These are phyloP conservation scores for Stratiomys singularior DNA, from an alignment of 2,888 invertebrate genomes.

Conservation along the genomic window DNA sequence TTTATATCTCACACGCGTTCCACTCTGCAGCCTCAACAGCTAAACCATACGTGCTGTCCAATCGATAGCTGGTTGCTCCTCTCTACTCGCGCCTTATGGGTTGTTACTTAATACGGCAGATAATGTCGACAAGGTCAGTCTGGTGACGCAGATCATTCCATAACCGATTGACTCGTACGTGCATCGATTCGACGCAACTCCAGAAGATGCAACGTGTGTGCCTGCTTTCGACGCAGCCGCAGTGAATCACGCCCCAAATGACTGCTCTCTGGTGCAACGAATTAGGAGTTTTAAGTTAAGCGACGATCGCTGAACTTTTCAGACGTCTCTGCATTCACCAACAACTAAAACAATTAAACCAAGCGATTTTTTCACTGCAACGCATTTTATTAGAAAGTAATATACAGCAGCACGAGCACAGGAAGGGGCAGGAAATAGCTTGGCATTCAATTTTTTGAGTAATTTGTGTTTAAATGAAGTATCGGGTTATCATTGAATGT, in stretches of 20 bases:
- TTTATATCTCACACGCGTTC: not conserved
- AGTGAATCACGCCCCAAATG: not conserved
- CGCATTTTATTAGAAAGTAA: not conserved
- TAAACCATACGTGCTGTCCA: not conserved
- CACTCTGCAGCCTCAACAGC: not conserved
- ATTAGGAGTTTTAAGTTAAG: not conserved
- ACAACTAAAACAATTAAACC: not conserved
- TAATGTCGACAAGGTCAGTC: constrained; percentile 10
- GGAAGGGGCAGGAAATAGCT: not conserved
- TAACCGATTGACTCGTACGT: not conserved
- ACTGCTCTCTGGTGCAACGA: not conserved
- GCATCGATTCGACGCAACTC: not conserved
- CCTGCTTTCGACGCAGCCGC: not conserved
- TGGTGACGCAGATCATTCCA: constrained; percentile 7
- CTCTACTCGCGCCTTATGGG: constrained; percentile 2
- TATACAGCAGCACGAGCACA: not conserved
- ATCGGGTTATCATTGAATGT: too few relatives aligned
- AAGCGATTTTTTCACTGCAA: not conserved
- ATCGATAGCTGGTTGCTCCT: not conserved
- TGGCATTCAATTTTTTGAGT: too few relatives aligned
- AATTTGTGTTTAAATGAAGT: too few relatives aligned
- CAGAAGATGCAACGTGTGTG: not conserved
- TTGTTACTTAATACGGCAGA: constrained; percentile 4
- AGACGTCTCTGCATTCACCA: not conserved
- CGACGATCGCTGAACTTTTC: not conserved